These are phyloP conservation scores for Theretra japonica DNA, from an alignment of 2,888 invertebrate species.

Conservation along the genomic window DNA sequence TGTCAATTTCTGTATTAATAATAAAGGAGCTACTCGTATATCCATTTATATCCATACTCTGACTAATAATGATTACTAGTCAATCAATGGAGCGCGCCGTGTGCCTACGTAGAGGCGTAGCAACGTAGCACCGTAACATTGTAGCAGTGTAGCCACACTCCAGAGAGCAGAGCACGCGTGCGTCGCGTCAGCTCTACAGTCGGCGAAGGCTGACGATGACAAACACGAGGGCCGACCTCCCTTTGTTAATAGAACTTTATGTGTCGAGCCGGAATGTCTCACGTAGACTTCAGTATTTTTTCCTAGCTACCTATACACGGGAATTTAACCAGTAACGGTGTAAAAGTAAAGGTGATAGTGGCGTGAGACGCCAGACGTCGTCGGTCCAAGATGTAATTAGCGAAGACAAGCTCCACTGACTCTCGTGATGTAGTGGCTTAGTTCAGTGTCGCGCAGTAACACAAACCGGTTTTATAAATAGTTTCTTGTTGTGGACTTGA, in stretches of 20 bases:
- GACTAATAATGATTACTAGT: not conserved
- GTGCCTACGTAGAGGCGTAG: not conserved
- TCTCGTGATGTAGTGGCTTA: conserved; percentile 23
- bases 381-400: conserved; percentile 33
- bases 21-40: too few species aligned
- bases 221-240: conserved; percentile 24
- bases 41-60: too few species aligned
- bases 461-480: conserved; percentile 36
- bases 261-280: conserved; percentile 23
- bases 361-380: not conserved
- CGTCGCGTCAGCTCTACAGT: not conserved
- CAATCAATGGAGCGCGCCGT: not conserved
- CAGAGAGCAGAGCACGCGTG: not conserved
- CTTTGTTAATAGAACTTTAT: conserved; percentile 26
- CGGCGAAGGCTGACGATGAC: conserved; percentile 17
- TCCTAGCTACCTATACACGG: not conserved
- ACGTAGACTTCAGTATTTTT: conserved; percentile 22
- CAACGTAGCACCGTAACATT: not conserved
- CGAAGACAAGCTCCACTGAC: conserved; percentile 29
- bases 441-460: conserved; percentile 12
- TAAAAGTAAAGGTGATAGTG: not conserved
- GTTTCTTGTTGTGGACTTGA: conserved; percentile 30
- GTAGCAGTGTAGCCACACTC: conserved; percentile 13
- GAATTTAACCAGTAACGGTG: not conserved
- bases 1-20: too few species aligned